Evolutionary conservation across 2,888 invertebrate species (phyloP).

Genomic region (Aplocera efformata): DNA sequence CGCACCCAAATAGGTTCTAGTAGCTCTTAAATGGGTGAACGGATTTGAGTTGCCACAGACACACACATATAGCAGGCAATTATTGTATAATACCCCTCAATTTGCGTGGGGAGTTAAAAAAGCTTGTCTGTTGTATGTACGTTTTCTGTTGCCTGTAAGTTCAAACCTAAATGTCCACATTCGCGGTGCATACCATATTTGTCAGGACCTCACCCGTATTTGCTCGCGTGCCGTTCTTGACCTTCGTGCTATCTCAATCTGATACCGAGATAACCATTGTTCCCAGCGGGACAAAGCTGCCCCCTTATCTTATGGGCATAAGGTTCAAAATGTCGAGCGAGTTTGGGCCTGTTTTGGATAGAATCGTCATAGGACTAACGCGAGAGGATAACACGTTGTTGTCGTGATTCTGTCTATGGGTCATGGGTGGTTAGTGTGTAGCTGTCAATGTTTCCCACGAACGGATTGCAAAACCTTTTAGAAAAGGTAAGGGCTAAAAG

Average conservation of each 20-base stretch:
- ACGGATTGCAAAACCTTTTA: conserved; percentile 6
- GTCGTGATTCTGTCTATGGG: conserved; percentile 60
- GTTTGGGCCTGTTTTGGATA: conserved; percentile 41
- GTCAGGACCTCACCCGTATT: conserved; percentile 51
- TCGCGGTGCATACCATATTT: conserved; percentile 47
- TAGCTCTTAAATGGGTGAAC: too few species aligned
- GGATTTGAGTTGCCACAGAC: too few species aligned
- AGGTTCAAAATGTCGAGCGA: conserved; percentile 33
- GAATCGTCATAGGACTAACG: conserved; percentile 63
- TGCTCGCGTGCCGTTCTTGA: conserved; percentile 68
- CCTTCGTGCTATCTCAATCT: conserved; percentile 69
- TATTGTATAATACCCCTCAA: too few species aligned
- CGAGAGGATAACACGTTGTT: conserved; percentile 60
- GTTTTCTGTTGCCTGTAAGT: too few species aligned
- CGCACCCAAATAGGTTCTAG: too few species aligned
- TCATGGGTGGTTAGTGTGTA: conserved; percentile 33
- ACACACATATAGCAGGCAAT: too few species aligned
- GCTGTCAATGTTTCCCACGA: conserved; percentile 29
- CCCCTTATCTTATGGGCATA: conserved; percentile 36
- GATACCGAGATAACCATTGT: conserved; percentile 70
- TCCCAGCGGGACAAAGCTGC: conserved; percentile 59
- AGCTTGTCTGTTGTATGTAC: too few species aligned
- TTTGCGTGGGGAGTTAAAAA: too few species aligned
- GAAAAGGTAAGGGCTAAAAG: too few species aligned
- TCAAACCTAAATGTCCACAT: conserved; percentile 14